Percentiles rank a stretch among this genome's conserved stretches.
These are phyloP conservation scores for Oplegnathus fasciatus DNA, from an alignment of 2,113 vertebrate species.

Conservation along the genomic window DNA sequence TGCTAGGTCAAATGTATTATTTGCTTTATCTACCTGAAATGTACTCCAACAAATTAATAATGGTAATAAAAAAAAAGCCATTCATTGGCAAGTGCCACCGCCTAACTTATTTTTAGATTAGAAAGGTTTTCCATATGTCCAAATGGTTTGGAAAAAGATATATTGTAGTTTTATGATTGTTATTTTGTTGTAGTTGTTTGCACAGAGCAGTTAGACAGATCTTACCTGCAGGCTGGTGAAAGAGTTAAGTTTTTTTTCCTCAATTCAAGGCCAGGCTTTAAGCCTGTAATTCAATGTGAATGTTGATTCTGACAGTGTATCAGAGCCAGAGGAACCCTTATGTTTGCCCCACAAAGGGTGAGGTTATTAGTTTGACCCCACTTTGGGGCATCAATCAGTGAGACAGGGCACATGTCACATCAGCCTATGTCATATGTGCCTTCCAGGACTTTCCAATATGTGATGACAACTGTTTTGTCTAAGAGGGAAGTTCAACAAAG, in stretches of 20 bases:
- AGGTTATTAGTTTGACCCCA: slow-evolving; percentile 69
- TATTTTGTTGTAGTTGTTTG: too few relatives aligned
- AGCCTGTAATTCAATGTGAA: slow-evolving; percentile 45
- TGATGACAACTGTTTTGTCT: slow-evolving; percentile 65
- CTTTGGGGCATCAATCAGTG: slow-evolving; percentile 64
- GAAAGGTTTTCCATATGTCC: background rate
- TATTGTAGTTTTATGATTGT: slow-evolving; percentile 3
- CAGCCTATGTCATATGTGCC: slow-evolving; percentile 61
- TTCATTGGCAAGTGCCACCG: background rate
- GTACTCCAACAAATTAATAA: background rate
- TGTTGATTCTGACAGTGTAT: slow-evolving; percentile 57
- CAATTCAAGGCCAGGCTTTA: slow-evolving; percentile 11
- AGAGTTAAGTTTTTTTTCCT: background rate
- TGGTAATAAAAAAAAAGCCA: background rate
- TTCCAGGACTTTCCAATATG: slow-evolving; percentile 54
- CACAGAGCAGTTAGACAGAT: slow-evolving; percentile 1
- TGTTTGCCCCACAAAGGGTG: slow-evolving; percentile 47
- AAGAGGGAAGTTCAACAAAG: slow-evolving; percentile 56
- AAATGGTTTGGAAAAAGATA: background rate
- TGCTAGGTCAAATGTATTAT: background rate
- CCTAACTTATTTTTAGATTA: background rate
- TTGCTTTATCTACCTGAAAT: slow-evolving; percentile 5
- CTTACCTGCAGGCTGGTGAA: slow-evolving; percentile 24
- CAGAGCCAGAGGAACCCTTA: slow-evolving; percentile 44
- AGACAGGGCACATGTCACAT: slow-evolving; percentile 67